Evolutionary conservation across 1,140 invertebrate genomes (phyloP).

Genomic region (Adoxophyes honmai): DNA sequence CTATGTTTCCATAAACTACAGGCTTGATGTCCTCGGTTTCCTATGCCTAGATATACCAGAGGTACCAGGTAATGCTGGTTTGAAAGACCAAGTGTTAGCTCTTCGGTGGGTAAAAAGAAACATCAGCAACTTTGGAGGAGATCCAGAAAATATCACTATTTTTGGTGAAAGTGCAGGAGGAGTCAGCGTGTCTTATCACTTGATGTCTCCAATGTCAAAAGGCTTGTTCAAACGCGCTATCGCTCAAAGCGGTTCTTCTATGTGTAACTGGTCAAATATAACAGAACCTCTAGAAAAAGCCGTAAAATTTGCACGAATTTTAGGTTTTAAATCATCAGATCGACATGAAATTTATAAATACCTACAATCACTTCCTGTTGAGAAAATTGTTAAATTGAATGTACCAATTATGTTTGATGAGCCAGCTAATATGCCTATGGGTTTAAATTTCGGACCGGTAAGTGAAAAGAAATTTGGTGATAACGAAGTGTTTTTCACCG

Average conservation of each 20-base stretch:
- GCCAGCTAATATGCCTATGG: conserved; percentile 1
- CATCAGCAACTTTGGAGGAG: conserved; percentile 82
- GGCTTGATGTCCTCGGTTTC: conserved; percentile 79
- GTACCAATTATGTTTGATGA: conserved; percentile 24
- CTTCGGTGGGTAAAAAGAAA: conserved; percentile 52
- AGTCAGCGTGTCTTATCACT: conserved; percentile 74
- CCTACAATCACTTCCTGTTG: conserved; percentile 29
- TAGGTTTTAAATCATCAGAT: conserved; percentile 32
- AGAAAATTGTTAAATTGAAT: conserved; percentile 21
- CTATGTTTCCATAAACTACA: conserved; percentile 84
- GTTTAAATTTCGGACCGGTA: conserved; percentile 22
- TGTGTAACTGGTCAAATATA: conserved; percentile 18
- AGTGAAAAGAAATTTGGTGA: conserved; percentile 34
- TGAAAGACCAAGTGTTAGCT: conserved; percentile 60
- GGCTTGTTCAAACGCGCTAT: conserved; percentile 54
- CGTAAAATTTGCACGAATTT: conserved; percentile 27
- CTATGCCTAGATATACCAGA: conserved; percentile 71
- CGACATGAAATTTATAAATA: conserved; percentile 31
- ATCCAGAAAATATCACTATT: conserved; percentile 85
- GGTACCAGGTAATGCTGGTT: conserved; percentile 57
- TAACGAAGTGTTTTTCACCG: conserved; percentile 37
- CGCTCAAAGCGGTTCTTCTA: conserved; percentile 19
- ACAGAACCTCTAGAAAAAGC: conserved; percentile 30
- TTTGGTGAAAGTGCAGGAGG: conserved; percentile 85
- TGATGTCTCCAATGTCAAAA: conserved; percentile 77